Conservation (phyloP, 2,888 invertebrate genomes). For the Dioctria linearis region DNA sequence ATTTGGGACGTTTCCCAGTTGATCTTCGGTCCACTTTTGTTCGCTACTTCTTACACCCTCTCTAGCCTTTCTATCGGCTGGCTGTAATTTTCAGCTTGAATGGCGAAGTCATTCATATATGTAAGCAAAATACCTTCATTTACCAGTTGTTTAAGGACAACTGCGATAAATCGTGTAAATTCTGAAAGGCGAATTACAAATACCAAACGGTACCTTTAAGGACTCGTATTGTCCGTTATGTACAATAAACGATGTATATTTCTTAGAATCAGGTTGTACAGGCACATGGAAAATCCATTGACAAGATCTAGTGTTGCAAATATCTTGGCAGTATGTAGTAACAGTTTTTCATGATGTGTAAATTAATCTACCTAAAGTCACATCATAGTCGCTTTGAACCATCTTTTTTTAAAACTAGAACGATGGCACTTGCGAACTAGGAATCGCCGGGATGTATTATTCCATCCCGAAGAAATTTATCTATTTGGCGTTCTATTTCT, state of each 20-base stretch:
- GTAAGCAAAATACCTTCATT: slow-evolving; percentile 5
- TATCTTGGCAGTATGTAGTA: slow-evolving; percentile 60
- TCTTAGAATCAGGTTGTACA: slow-evolving; percentile 48
- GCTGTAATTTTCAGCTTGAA: no score
- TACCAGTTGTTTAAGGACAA: slow-evolving; percentile 29
- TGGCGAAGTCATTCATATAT: no score
- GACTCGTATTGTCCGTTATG: slow-evolving; percentile 63
- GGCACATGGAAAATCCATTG: slow-evolving; percentile 55
- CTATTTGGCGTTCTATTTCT: slow-evolving; percentile 21
- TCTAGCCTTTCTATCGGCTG: no score
- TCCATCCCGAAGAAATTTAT: neutral
- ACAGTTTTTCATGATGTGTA: slow-evolving; percentile 56
- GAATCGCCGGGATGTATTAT: slow-evolving; percentile 53
- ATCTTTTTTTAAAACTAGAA: slow-evolving; percentile 59
- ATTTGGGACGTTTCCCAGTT: no score
- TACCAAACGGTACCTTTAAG: slow-evolving; percentile 66
- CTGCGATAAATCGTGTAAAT: slow-evolving; percentile 61
- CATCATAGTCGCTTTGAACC: no score
- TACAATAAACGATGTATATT: slow-evolving; percentile 55
- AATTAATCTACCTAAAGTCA: slow-evolving; percentile 31
- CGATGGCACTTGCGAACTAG: slow-evolving; percentile 59
- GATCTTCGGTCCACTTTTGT: no score
- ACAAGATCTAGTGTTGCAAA: slow-evolving; percentile 56
- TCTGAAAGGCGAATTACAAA: slow-evolving; percentile 65
- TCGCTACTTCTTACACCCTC: no score